These are phyloP conservation scores for Napeogenes sylphis DNA, from an alignment of 2,888 invertebrate species.

Conservation along the genomic window DNA sequence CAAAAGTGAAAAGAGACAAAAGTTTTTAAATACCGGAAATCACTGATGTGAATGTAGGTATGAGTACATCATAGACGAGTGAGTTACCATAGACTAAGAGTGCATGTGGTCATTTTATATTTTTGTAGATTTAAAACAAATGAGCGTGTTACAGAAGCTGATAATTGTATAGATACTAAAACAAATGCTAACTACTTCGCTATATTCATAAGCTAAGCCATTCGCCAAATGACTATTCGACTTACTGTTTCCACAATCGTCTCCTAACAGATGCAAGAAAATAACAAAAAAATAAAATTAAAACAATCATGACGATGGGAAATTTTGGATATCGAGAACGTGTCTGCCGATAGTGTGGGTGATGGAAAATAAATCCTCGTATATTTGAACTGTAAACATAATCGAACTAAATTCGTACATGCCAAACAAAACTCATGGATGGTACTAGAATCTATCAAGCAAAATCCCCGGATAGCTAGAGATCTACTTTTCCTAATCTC, in stretches of 20 bases:
- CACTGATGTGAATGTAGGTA: constrained; percentile 22
- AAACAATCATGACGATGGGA: constrained; percentile 64
- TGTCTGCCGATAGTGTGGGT: constrained; percentile 49
- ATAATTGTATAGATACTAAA: constrained; percentile 34
- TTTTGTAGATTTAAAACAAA: constrained; percentile 13
- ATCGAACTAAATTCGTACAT: constrained; percentile 31
- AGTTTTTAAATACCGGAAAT: constrained; percentile 6
- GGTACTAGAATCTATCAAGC: constrained; percentile 26
- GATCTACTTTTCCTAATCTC: constrained; percentile 9
- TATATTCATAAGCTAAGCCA: constrained; percentile 68
- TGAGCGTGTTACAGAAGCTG: constrained; percentile 32
- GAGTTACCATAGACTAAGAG: constrained; percentile 32
- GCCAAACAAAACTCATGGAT: constrained; percentile 32
- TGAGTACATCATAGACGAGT: constrained; percentile 27
- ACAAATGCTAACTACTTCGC: constrained; percentile 49
- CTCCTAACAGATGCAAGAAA: constrained; percentile 78
- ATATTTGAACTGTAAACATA: constrained; percentile 22
- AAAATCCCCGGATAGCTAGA: constrained; percentile 11
- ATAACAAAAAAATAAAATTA: constrained; percentile 71
- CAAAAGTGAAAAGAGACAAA: no score
- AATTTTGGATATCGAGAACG: constrained; percentile 42
- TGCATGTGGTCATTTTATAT: constrained; percentile 31
- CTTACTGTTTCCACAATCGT: constrained; percentile 78
- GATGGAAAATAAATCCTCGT: constrained; percentile 27
- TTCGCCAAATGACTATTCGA: constrained; percentile 68